phyloP scores from a whole-genome alignment of 2,113 vertebrate genomes.

The Hipposideros armiger region DNA sequence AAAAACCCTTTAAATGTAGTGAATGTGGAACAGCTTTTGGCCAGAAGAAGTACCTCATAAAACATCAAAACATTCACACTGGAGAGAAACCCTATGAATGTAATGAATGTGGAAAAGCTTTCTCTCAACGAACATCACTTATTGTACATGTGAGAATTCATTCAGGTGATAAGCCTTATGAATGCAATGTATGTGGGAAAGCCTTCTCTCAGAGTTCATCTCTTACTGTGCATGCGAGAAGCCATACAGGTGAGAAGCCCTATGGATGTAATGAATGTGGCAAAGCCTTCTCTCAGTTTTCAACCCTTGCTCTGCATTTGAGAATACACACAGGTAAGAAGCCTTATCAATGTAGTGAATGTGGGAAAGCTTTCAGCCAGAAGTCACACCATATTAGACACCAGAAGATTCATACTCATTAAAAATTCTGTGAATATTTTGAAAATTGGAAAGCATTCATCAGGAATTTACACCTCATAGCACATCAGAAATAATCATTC shows the following conservation, averaged over 20 bases:
- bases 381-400: slow-evolving; percentile 80
- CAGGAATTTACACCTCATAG: background rate
- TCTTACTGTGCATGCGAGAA: slow-evolving; percentile 81
- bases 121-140: slow-evolving; percentile 80
- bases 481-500: background rate
- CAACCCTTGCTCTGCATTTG: slow-evolving; percentile 79
- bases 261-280: slow-evolving; percentile 80
- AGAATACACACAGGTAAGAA: slow-evolving; percentile 83
- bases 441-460: background rate
- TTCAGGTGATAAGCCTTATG: slow-evolving; percentile 78
- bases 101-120: slow-evolving; percentile 82
- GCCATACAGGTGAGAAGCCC: slow-evolving; percentile 80
- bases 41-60: slow-evolving; percentile 82
- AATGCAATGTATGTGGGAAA: slow-evolving; percentile 83
- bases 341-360: slow-evolving; percentile 81
- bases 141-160: slow-evolving; percentile 81
- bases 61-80: slow-evolving; percentile 83
- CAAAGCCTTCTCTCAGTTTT: slow-evolving; percentile 80
- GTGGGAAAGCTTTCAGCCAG: slow-evolving; percentile 81
- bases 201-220: slow-evolving; percentile 82
- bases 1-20: slow-evolving; percentile 82
- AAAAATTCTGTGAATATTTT: slow-evolving; percentile 1
- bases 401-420: slow-evolving; percentile 82
- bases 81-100: slow-evolving; percentile 82
- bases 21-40: slow-evolving; percentile 83